Evolutionary conservation across 2,888 invertebrate species (phyloP).

Genomic region (Elysia crispata): DNA sequence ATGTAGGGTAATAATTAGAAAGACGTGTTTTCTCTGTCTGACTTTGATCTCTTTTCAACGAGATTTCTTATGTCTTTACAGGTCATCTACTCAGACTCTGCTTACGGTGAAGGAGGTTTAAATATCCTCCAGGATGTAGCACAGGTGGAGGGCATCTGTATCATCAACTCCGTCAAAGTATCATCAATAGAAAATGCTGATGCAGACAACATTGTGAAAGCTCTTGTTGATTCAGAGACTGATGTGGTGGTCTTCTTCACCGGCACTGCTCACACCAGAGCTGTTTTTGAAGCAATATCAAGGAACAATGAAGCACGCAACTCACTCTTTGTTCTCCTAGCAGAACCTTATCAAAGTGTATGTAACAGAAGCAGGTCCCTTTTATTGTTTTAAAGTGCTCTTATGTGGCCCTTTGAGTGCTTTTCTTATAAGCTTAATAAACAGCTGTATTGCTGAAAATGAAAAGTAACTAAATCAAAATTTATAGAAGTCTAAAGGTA

Average conservation of each 20-base stretch:
- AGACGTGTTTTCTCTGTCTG: no score
- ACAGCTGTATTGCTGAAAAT: no score
- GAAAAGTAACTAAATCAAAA: no score
- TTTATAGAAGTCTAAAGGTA: no score
- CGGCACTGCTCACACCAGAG: slow-evolving; percentile 52
- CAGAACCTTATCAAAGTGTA: slow-evolving; percentile 16
- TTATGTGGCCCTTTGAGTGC: no score
- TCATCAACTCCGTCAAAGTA: slow-evolving; percentile 52
- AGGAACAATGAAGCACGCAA: slow-evolving; percentile 41
- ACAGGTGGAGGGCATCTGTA: slow-evolving; percentile 65
- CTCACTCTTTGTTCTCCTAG: slow-evolving; percentile 31
- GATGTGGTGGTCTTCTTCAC: slow-evolving; percentile 66
- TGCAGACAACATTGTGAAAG: slow-evolving; percentile 52
- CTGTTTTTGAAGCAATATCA: slow-evolving; percentile 55
- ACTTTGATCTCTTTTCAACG: no score
- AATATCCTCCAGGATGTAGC: slow-evolving; percentile 58
- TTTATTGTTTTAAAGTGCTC: no score
- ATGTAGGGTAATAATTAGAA: no score
- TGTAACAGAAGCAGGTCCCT: no score
- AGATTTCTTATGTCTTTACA: slow-evolving; percentile 3
- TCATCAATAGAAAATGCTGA: slow-evolving; percentile 49
- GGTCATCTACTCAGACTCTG: slow-evolving; percentile 63
- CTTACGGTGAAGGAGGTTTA: slow-evolving; percentile 60
- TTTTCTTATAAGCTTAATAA: no score
- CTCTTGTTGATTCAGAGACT: slow-evolving; percentile 54